These are phyloP conservation scores for Salvator merianae DNA, from an alignment of 2,113 vertebrate species.

Conservation along the genomic window DNA sequence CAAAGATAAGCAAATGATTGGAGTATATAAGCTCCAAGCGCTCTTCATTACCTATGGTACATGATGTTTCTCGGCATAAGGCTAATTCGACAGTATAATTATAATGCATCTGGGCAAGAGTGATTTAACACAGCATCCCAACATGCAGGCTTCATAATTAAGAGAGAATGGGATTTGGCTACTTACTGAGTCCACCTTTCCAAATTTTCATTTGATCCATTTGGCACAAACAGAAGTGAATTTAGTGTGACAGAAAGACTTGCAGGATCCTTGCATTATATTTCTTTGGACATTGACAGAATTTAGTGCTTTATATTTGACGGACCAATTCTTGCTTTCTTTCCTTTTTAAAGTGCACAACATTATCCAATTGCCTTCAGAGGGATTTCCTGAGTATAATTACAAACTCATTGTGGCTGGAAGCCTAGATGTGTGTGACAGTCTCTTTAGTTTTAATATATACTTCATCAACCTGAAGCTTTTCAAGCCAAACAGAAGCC, in stretches of 20 bases:
- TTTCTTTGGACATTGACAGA: background rate
- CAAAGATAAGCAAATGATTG: slow-evolving; percentile 50
- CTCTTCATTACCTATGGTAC: slow-evolving; percentile 52
- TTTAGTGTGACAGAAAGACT: background rate
- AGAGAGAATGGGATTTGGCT: slow-evolving; percentile 58
- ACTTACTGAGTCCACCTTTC: slow-evolving; percentile 52
- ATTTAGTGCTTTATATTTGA: background rate
- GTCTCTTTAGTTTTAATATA: slow-evolving; percentile 7
- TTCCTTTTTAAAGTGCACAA: background rate
- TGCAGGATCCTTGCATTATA: background rate
- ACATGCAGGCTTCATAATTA: slow-evolving; percentile 47
- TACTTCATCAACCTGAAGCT: background rate
- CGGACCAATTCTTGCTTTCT: background rate
- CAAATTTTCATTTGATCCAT: slow-evolving; percentile 48
- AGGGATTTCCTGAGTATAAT: slow-evolving; percentile 11
- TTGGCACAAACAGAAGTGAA: slow-evolving; percentile 31
- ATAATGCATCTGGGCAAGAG: slow-evolving; percentile 56
- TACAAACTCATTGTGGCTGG: slow-evolving; percentile 6
- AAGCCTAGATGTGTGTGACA: slow-evolving; percentile 6
- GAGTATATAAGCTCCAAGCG: slow-evolving; percentile 51
- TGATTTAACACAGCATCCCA: slow-evolving; percentile 50
- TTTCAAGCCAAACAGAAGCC: background rate
- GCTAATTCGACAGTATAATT: slow-evolving; percentile 59
- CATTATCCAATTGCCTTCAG: background rate
- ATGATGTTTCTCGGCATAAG: slow-evolving; percentile 56